A percentile compares a stretch with the other conserved stretches of the same genome.
Conservation (phyloP, 53 echinoderm and acorn worm genomes). For the Actinopyga echinites region DNA sequence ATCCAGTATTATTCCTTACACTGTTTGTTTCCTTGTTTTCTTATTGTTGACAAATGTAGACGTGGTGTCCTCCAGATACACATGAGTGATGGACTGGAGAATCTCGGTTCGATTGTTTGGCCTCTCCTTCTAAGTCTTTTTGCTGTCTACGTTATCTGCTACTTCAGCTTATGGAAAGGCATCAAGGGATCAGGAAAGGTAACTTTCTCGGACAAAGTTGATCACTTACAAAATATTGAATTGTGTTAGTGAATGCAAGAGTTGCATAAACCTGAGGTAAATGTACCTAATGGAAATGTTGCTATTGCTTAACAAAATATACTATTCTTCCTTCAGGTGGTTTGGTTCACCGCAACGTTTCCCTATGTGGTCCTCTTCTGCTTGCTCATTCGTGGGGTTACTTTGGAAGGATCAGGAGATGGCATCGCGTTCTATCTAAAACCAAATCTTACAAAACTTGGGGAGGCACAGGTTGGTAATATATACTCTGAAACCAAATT, state of each 20-base stretch:
- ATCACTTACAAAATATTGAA: no score
- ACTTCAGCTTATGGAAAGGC: conserved; percentile 88
- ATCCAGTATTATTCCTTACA: no score
- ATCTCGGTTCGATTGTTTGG: conserved; percentile 83
- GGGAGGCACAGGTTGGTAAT: conserved; percentile 53
- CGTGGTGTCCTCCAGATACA: conserved; percentile 66
- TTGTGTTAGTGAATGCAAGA: no score
- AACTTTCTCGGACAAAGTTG: not conserved
- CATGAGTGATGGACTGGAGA: conserved; percentile 69
- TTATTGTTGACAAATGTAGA: conserved; percentile 1
- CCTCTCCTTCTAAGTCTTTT: conserved; percentile 81
- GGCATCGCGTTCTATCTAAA: conserved; percentile 85
- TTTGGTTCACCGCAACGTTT: conserved; percentile 94
- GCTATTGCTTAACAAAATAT: not conserved
- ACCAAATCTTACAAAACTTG: conserved; percentile 69
- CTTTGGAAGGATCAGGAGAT: conserved; percentile 71
- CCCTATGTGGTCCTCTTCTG: conserved; percentile 82
- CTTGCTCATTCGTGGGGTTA: conserved; percentile 81
- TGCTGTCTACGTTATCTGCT: conserved; percentile 73
- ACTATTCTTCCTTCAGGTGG: conserved; percentile 51
- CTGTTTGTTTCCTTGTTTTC: not conserved
- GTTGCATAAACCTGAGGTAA: no score
- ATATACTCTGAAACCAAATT: no score
- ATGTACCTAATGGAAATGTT: no score
- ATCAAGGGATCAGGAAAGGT: conserved; percentile 95